Base-by-base conservation (phyloP, 1,140 invertebrate species). In the Pogonognathellus flavescens region DNA sequence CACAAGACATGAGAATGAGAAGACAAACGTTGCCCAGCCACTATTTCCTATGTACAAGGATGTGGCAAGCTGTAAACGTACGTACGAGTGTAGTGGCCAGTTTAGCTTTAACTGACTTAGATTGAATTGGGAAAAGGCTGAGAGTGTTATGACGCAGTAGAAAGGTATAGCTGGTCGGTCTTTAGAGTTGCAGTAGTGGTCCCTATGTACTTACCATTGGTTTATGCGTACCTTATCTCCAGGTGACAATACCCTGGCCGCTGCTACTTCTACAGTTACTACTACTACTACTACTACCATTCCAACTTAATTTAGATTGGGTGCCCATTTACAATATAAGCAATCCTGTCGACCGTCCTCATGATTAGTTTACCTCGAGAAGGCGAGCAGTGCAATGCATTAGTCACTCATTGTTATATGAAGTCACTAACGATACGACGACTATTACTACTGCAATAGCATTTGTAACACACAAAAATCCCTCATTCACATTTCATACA, bases 311-410 rank as follows among this genome's bases (percentile, higher is more conserved):
- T 76, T 49, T 50, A 76, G 49, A 76, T 50, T 41, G 70, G 41
- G 70, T 14, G 41, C n/a, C 13, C 70, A 18, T 76, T 49, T 76
- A 76, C n/a, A 49, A 84, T 84, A 84, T 76, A 84, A 80, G 55
- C 59, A 50, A 84, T 80, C 70, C 59, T 18, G n/a, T 84, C 50
- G 1, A 59, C 83, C 72, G 83, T 66, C 52, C 31, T 76, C 66
- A 20, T 84, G 83, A 62, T 84, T 80, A 84, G 83, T 84, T 55
- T 76, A 41, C 50, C 55, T 55, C 20, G 18, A 76, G 31, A 80
- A 84, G 70, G 25, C 83, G 55, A 80, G 50, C 59, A 82, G 84
- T 60, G 41, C 53, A 81, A 57, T 85, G 80, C 76, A 66, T 85
- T 82, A 82, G 76, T 66, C 62, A 82, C 70, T 76, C 72, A 76